phyloP scores from a whole-genome alignment of 2,797 vertebrate genomes.

The Sciurus carolinensis region DNA sequence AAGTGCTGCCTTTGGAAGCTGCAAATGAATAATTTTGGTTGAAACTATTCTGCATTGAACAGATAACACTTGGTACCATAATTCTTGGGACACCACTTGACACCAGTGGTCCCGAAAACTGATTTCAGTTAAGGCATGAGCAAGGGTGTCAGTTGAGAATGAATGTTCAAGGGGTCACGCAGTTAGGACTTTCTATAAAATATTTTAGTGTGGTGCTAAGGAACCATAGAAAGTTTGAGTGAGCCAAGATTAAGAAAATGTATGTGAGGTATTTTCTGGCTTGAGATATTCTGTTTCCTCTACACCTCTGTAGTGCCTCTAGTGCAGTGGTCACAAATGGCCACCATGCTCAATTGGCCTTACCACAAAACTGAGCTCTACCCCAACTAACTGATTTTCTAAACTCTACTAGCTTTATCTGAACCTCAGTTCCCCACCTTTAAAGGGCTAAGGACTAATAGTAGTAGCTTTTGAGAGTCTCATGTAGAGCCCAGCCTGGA shows the following conservation, averaged over 20 bases:
- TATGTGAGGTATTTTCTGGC: not conserved
- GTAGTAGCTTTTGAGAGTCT: not conserved
- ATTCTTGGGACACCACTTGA: not conserved
- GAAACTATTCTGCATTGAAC: constrained; percentile 10
- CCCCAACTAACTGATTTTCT: not conserved
- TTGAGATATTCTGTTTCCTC: not conserved
- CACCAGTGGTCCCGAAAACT: not conserved
- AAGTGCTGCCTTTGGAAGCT: not conserved
- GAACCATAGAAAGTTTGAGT: not conserved
- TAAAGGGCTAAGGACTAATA: not conserved
- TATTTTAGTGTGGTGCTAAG: not conserved
- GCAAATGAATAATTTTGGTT: not conserved
- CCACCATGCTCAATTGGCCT: not conserved
- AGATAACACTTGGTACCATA: not conserved
- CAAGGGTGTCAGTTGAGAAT: not conserved
- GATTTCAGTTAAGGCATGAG: not conserved
- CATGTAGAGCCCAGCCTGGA: too few species aligned
- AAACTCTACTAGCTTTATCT: not conserved
- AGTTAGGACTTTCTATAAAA: not conserved
- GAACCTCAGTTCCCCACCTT: not conserved
- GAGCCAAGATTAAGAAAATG: not conserved
- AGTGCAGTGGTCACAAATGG: not conserved
- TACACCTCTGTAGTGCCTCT: not conserved
- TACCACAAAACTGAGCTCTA: not conserved
- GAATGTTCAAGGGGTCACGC: not conserved